Evolutionary conservation across 2,113 vertebrate species (phyloP).

Genomic region (Bubo blakistoni): DNA sequence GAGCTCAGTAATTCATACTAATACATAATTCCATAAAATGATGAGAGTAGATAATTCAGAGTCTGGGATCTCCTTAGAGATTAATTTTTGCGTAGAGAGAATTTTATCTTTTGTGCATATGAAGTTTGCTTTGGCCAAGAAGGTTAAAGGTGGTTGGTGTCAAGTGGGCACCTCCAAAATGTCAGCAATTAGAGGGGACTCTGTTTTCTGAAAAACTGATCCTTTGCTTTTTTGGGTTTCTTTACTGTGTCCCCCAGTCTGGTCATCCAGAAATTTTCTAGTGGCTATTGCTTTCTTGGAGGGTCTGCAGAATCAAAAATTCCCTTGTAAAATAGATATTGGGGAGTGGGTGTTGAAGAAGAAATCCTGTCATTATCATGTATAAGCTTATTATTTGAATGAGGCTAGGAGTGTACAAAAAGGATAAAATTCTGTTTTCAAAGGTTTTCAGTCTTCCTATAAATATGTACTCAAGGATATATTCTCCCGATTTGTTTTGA

Average conservation of each 20-base stretch:
- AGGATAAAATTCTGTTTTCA: background rate
- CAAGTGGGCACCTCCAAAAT: background rate
- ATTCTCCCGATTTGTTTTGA: background rate
- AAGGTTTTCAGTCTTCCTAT: background rate
- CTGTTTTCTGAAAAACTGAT: background rate
- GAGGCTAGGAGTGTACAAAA: background rate
- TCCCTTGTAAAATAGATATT: background rate
- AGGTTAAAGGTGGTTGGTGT: background rate
- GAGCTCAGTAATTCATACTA: background rate
- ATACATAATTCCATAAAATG: background rate
- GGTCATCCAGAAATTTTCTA: background rate
- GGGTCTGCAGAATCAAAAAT: background rate
- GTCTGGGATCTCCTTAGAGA: background rate
- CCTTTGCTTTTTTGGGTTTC: background rate
- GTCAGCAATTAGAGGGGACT: background rate
- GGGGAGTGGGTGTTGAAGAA: background rate
- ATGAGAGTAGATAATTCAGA: background rate
- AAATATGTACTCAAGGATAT: background rate
- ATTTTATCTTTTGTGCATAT: accelerated
- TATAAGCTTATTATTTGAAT: background rate
- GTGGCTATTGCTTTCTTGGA: background rate
- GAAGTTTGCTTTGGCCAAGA: background rate
- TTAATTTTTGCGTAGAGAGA: background rate
- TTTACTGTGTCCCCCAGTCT: background rate
- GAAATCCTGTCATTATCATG: background rate